Base-by-base conservation (phyloP, 2,888 invertebrate species). In the Parasteatoda lunata region DNA sequence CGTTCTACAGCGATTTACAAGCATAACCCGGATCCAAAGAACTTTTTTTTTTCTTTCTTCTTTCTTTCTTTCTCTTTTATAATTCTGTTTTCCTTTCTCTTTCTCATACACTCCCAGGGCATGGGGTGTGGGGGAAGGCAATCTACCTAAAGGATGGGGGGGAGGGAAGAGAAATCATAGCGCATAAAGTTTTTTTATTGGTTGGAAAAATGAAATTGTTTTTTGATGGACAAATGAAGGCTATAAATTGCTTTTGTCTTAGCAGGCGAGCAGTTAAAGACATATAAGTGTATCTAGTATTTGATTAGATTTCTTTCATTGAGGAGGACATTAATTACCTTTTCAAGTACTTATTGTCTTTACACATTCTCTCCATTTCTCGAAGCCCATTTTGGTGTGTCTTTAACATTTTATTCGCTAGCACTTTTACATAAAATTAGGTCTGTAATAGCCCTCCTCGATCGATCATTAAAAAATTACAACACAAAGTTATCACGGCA, bases 11-110 rank as follows among this genome's bases (percentile, higher is more conserved):
- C 73, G 85, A 83, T 83, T 83, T 80, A 86, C 80, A 86, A 64
- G 72, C 69, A 80, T 65, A 72, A 86, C 85, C 85, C 85, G 85
- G 85, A 86, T 86, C 85, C 80, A 80, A 76, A 86, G 69, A 59
- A 9, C 4, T 7, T 7, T 59, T 59, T 59, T 59, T 59, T 59
- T 54, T 54, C 3, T 3, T 7, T n/a, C n/a, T 59, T 59, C 11
- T n/a, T 59, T 59, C n/a, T n/a, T 59, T 54, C 3, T 1, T n/a
- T 59, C 8, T 59, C n/a, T n/a, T 59, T 59, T 59, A 59, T 59
- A 59, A 59, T 59, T 59, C n/a, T 59, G 59, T 59, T 59, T 59
- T n/a, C 59, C 59, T 4, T 3, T 59, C 59, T 59, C 59, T 13
- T 3, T 59, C 59, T 59, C 59, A 59, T 59, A 59, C 59, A 59